Evolutionary conservation across 2,113 vertebrate genomes (phyloP).

Genomic region (Sclerurus mexicanus): DNA sequence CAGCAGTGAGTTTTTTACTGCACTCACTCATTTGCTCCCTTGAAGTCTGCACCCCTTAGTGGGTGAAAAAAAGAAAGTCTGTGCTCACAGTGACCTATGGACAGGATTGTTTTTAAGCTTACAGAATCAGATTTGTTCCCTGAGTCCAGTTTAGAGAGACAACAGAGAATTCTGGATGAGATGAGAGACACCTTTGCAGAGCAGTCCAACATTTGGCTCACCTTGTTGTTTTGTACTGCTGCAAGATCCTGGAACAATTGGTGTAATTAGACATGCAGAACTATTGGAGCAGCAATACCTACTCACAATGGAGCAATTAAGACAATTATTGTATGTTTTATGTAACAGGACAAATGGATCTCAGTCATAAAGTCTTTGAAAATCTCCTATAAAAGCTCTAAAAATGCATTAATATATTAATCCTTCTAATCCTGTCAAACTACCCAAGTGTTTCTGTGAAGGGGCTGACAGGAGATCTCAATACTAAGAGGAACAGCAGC

Average conservation of each 20-base stretch:
- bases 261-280: background rate
- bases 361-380: slow-evolving; percentile 62
- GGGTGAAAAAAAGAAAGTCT: background rate
- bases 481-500: background rate
- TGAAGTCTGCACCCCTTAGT: background rate
- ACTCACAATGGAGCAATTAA: slow-evolving; percentile 71
- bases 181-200: background rate
- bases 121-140: background rate
- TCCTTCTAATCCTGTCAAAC: slow-evolving; percentile 76
- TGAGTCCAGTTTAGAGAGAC: background rate
- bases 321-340: slow-evolving; percentile 68
- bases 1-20: background rate
- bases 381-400: slow-evolving; percentile 71
- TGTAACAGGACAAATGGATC: slow-evolving; percentile 70
- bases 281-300: slow-evolving; percentile 15
- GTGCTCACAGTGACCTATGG: rapidly evolving
- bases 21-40: background rate
- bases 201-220: background rate
- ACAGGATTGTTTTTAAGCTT: background rate
- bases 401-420: slow-evolving; percentile 77
- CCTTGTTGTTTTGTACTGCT: background rate
- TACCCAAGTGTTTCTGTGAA: slow-evolving; percentile 29
- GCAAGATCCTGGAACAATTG: background rate
- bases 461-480: slow-evolving; percentile 22
- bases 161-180: background rate